Percentiles rank a stretch among this genome's conserved stretches.
These are phyloP conservation scores for Pelobates fuscus DNA, from an alignment of 2,113 vertebrate species.

Conservation along the genomic window DNA sequence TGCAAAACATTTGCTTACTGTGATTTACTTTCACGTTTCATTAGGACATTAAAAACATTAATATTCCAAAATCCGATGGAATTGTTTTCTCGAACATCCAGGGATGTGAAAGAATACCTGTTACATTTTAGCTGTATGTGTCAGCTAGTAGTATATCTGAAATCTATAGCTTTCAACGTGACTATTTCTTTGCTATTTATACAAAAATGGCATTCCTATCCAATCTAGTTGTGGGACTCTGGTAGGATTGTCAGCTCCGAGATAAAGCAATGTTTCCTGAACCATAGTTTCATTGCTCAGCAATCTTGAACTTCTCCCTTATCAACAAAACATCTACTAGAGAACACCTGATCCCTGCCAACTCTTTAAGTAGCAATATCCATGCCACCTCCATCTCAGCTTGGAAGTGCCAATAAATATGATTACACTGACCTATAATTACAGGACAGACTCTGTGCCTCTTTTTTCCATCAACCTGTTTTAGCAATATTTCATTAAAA, in stretches of 20 bases:
- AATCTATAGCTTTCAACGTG: no score
- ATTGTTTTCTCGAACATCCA: no score
- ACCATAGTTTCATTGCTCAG: background rate
- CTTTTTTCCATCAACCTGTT: constrained; percentile 17
- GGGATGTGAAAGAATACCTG: no score
- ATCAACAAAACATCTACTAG: constrained; percentile 1
- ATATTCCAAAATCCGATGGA: no score
- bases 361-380: constrained; percentile 40
- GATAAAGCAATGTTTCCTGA: background rate
- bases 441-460: constrained; percentile 4
- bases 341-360: background rate
- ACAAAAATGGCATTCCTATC: no score
- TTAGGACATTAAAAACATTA: no score
- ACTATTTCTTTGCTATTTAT: background rate
- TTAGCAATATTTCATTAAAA: constrained; percentile 39
- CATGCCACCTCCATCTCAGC: constrained; percentile 23
- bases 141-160: no score
- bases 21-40: no score
- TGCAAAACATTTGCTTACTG: no score
- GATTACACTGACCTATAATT: constrained; percentile 34
- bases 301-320: background rate
- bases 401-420: constrained; percentile 16
- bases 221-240: background rate
- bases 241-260: background rate
- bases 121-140: no score